A percentile compares a stretch with the other conserved stretches of the same genome.
Evolutionary conservation across 2,888 invertebrate species (phyloP).

Genomic region (Coelinius sp.): DNA sequence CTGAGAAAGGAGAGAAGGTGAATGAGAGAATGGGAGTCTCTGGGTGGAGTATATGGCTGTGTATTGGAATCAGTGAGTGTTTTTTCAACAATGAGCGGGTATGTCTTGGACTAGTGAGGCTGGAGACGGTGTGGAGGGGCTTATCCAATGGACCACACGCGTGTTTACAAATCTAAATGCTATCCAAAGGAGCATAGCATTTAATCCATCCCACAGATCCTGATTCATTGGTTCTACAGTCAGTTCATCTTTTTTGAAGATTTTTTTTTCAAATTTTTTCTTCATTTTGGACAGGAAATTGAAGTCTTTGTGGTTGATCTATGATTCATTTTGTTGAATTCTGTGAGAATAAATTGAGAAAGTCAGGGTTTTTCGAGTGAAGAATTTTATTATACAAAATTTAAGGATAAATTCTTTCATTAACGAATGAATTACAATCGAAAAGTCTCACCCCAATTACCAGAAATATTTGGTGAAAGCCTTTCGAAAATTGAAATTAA

Average conservation of each 20-base stretch:
- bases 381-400: background rate
- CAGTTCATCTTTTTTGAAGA: background rate
- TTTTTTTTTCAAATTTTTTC: background rate
- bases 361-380: background rate
- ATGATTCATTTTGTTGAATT: slow-evolving; percentile 5
- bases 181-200: slow-evolving; percentile 53
- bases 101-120: background rate
- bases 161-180: slow-evolving; percentile 64
- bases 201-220: slow-evolving; percentile 66
- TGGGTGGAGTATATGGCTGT: background rate
- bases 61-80: background rate
- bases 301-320: slow-evolving; percentile 9
- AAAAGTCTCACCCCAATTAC: background rate
- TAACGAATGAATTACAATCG: background rate
- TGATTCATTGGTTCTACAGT: slow-evolving; percentile 56
- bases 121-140: slow-evolving; percentile 3
- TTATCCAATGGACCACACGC: slow-evolving; percentile 38
- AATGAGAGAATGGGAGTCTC: slow-evolving; percentile 7
- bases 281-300: slow-evolving; percentile 9
- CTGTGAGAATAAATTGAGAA: background rate
- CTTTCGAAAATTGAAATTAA: slow-evolving; percentile 29
- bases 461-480: slow-evolving; percentile 21
- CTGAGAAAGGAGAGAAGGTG: background rate
- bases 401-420: background rate
- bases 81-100: slow-evolving; percentile 8